Percentiles rank a stretch among this genome's conserved stretches.
Conservation (phyloP, 2,888 invertebrate species). For the Imbricaverruca yamaguchii region DNA sequence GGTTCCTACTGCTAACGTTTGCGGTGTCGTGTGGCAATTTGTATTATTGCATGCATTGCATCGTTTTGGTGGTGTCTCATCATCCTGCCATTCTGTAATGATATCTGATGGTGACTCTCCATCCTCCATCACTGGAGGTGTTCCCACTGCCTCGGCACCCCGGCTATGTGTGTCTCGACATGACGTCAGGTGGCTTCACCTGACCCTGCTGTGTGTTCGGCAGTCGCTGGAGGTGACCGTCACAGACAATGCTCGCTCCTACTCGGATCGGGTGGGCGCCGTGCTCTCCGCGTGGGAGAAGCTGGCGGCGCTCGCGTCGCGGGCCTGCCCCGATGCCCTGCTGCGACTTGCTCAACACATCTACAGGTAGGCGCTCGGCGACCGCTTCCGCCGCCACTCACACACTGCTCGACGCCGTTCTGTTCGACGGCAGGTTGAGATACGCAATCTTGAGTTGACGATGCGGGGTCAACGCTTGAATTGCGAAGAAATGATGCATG, state of each 20-base stretch:
- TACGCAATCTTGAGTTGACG: not conserved
- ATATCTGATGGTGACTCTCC: too few relatives aligned
- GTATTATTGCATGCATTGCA: too few relatives aligned
- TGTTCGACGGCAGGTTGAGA: not conserved
- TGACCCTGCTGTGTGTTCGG: not conserved
- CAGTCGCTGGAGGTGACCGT: conserved; percentile 8
- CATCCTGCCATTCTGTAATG: too few relatives aligned
- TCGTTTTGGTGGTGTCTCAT: too few relatives aligned
- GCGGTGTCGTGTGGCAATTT: too few relatives aligned
- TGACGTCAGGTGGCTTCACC: not conserved
- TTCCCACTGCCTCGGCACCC: too few relatives aligned
- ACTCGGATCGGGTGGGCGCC: conserved; percentile 29
- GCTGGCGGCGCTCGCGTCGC: conserved; percentile 26
- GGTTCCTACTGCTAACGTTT: too few relatives aligned
- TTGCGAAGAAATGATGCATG: not conserved
- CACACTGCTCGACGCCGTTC: not conserved
- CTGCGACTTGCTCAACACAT: not conserved
- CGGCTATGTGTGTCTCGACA: too few relatives aligned
- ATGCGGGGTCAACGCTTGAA: not conserved
- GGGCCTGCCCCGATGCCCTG: not conserved
- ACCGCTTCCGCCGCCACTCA: not conserved
- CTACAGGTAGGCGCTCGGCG: not conserved
- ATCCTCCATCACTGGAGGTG: too few relatives aligned
- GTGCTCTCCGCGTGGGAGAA: conserved; percentile 32
- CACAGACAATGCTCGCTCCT: not conserved